Percentiles rank a stretch among this genome's conserved stretches.
These are phyloP conservation scores for Lingula anatina DNA, from an alignment of 2,888 invertebrate species.

Conservation along the genomic window DNA sequence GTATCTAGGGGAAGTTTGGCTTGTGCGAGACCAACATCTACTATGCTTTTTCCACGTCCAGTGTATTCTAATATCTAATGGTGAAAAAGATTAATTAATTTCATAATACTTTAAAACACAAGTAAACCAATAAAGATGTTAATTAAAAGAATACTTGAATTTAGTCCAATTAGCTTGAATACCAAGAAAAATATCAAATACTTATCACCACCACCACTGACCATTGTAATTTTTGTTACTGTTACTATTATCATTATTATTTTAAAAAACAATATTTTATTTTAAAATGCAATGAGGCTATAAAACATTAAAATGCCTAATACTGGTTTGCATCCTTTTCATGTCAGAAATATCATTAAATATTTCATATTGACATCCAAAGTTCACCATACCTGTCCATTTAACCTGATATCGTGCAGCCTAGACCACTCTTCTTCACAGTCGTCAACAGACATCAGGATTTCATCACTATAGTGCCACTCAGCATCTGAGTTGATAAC, in stretches of 20 bases:
- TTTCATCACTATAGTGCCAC: constrained; percentile 52
- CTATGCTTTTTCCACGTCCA: constrained; percentile 56
- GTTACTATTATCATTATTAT: no score
- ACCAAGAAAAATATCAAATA: not conserved
- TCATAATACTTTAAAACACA: not conserved
- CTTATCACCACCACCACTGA: not conserved
- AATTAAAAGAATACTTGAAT: no score
- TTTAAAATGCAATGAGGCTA: no score
- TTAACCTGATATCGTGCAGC: constrained; percentile 54
- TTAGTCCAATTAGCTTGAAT: not conserved
- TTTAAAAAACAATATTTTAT: no score
- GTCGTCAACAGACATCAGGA: constrained; percentile 55
- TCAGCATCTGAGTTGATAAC: constrained; percentile 42
- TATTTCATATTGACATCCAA: not conserved
- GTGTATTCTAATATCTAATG: constrained; percentile 55
- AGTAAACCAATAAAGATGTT: no score
- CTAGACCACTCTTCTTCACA: constrained; percentile 56
- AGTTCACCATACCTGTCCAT: constrained; percentile 49
- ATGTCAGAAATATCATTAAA: not conserved
- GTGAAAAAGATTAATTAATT: not conserved
- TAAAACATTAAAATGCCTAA: no score
- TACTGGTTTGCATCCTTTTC: not conserved
- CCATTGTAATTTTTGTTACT: no score
- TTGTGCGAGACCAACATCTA: constrained; percentile 58
- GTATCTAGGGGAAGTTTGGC: constrained; percentile 56